Base-by-base conservation (phyloP, 2,113 vertebrate genomes). In the Andinoacara biseriatus region DNA sequence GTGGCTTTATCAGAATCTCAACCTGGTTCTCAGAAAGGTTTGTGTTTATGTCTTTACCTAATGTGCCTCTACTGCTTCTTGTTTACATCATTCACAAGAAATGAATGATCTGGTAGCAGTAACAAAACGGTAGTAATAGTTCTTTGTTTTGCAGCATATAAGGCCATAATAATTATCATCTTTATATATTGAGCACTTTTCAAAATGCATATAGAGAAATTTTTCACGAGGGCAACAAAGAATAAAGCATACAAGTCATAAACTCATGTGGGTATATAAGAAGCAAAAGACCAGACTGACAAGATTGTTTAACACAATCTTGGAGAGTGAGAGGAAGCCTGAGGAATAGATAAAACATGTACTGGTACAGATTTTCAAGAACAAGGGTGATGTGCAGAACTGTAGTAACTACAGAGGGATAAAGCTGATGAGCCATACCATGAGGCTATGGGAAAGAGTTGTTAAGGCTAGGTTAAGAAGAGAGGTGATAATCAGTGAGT, bases 21-120 rank as follows among this genome's bases (percentile, higher is more conserved):
- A 2, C 43, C 49, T 58, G 87, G 85, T 33, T 90, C 89, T 80
- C 84, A 74, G 38, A 92, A 74, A 90, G 90, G 95, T 96, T 1
- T 58, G 20, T 89, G 49, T 61, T 24, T 56, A n/a, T 72, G 2
- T 49, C 43, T 69, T 49, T 7, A 69, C 29, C 9, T 29, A 29
- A 20, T 69, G 65, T 72, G 52, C 65, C 17, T 72, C 43, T 29
- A 49, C 65, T 69, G 24, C 24, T 20, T 29, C 24, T 31, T 52
- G 46, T 15, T 46, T 46, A 3, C 38, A 40, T 11, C 63, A 49
- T 0, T 43, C 10, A 69, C 63, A 72, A 31, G 2, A 18, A 69
- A 29, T 69, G 65, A 49, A 26, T 69, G 65, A 69, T 69, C 65
- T 49, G 0, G 15, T 49, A 29, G 49, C 43, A 52, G 7, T 17